Conservation (phyloP, 2,113 vertebrate species). For the Oxyura jamaicensis region DNA sequence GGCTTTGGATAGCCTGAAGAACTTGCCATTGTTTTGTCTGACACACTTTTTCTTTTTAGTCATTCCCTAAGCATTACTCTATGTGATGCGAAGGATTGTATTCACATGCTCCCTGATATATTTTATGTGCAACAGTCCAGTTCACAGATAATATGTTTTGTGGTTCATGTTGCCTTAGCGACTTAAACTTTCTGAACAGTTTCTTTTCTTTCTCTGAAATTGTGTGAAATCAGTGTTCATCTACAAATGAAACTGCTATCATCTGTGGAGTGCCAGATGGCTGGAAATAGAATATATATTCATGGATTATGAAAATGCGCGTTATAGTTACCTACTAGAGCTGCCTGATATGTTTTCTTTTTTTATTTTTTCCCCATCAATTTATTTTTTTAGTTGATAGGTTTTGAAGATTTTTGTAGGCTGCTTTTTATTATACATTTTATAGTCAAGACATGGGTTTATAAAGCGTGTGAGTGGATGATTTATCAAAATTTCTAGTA, state of each 20-base stretch:
- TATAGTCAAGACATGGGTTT: background rate
- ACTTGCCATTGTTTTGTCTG: background rate
- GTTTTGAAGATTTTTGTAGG: background rate
- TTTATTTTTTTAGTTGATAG: background rate
- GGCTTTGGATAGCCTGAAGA: background rate
- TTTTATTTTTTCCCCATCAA: fast-evolving
- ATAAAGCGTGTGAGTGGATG: background rate
- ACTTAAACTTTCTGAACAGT: background rate
- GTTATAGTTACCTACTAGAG: background rate
- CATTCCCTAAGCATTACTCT: background rate
- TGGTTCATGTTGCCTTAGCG: background rate
- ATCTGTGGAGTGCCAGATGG: background rate
- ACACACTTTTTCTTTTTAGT: background rate
- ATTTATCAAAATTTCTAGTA: background rate
- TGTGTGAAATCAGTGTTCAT: background rate
- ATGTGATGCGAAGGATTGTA: fast-evolving
- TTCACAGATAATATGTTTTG: background rate
- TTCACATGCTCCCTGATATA: background rate
- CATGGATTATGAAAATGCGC: background rate
- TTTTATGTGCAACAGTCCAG: background rate
- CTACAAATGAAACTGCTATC: background rate
- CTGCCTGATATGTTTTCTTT: background rate
- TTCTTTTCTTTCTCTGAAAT: background rate
- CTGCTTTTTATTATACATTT: background rate
- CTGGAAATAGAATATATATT: conserved; percentile 5